Base-by-base conservation (phyloP, 2,113 vertebrate genomes). In the Erinaceus europaeus region DNA sequence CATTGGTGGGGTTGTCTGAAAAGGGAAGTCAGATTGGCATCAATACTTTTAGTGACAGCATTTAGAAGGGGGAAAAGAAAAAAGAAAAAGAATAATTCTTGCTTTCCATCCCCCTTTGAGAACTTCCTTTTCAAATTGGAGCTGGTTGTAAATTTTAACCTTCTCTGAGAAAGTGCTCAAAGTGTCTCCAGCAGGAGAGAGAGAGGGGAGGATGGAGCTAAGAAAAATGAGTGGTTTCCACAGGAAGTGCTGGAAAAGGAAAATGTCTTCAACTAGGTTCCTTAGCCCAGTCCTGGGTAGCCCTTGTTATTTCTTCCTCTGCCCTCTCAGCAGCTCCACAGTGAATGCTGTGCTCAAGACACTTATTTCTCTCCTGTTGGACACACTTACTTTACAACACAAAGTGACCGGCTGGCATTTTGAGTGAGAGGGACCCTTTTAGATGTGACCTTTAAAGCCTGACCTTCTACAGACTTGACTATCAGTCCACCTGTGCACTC, bases 401-500 rank as follows among this genome's bases (percentile, higher is more conserved):
- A 57, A 75, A 68, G 32, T 79, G 82, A 90, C 65, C n/a, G 34
- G 29, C 64, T 84, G 74, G 59, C 48, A 82, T 50, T 81, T 76
- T 73, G n/a, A 65, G 42, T 76, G 32, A 52, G 57, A 55, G 59
- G 42, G 20, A 74, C 32, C 42, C 38, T 87, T 88, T 93, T 40
- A 57, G 42, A 69, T 20, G 42, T 93, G 90, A 90, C 89, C 91
- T 94, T 94, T 92, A 38, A 85, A 90, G 32, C 48, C 82, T 69
- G 52, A 1, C 72, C 57, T 87, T 75, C 77, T 34, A 13, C 25
- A 92, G 65, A 25, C 55, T 48, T 53, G 62, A n/a, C 67, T 69
- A n/a, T 80, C 67, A 85, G 53, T 82, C 79, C 71, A n/a, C 12
- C 13, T 76, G 87, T 69, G 72, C 57, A 48, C 23, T 32, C 75